Evolutionary conservation across 2,888 invertebrate species (phyloP).

Genomic region (Stegophylla sp.): DNA sequence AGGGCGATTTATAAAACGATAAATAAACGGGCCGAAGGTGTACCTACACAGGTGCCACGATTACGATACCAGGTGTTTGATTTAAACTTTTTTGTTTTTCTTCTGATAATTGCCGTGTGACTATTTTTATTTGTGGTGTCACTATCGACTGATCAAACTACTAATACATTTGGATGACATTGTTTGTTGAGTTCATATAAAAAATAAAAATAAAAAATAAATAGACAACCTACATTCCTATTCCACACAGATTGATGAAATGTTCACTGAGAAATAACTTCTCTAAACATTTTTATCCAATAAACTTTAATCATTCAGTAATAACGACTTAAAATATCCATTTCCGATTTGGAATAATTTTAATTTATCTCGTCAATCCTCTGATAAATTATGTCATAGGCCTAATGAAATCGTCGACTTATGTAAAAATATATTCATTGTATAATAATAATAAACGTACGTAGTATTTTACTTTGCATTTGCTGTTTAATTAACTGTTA

Average conservation of each 20-base stretch:
- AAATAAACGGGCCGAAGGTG: neutral
- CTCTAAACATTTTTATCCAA: neutral
- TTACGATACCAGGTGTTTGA: constrained; percentile 10
- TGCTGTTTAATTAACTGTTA: no score
- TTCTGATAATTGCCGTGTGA: neutral
- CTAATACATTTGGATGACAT: neutral
- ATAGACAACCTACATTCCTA: no score
- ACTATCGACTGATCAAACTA: neutral
- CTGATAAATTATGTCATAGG: no score
- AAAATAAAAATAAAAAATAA: no score
- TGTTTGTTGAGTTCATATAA: neutral
- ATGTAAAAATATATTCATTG: no score
- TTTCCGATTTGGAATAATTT: no score
- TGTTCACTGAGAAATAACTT: neutral
- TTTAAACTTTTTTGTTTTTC: constrained; percentile 25
- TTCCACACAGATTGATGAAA: no score
- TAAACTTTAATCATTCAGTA: neutral
- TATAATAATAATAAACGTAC: no score
- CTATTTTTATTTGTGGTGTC: neutral
- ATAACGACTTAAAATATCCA: no score
- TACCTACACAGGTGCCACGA: neutral
- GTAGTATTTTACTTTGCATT: no score
- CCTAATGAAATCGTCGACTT: no score
- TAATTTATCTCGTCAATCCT: no score
- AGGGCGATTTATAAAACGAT: constrained; percentile 28